phyloP scores from a whole-genome alignment of 2,888 invertebrate genomes.

The Pyrgus malvae region DNA sequence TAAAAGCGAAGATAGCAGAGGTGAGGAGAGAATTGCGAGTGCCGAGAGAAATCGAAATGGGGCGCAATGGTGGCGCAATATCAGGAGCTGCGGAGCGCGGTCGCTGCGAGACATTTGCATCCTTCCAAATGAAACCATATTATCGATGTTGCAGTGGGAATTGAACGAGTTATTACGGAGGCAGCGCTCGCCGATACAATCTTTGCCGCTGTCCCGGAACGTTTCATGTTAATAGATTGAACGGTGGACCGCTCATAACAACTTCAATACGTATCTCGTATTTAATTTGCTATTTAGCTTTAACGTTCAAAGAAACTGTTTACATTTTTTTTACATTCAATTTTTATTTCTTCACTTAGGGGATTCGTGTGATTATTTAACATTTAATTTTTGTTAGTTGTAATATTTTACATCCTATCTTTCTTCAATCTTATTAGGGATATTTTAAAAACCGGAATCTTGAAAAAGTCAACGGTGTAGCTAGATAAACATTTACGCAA shows the following conservation, averaged over 20 bases:
- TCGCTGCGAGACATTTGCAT: slow-evolving; percentile 67
- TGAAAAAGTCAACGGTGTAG: too few relatives aligned
- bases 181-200: slow-evolving; percentile 35
- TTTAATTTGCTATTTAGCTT: slow-evolving; percentile 21
- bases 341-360: slow-evolving; percentile 1
- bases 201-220: slow-evolving; percentile 24
- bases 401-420: too few relatives aligned
- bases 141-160: slow-evolving; percentile 59
- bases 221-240: slow-evolving; percentile 26
- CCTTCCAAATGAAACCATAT: slow-evolving; percentile 54
- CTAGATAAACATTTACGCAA: too few relatives aligned
- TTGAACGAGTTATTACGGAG: slow-evolving; percentile 54
- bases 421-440: too few relatives aligned
- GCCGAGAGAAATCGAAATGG: slow-evolving; percentile 32
- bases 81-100: slow-evolving; percentile 58
- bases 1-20: slow-evolving; percentile 65
- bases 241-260: slow-evolving; percentile 12
- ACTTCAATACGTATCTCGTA: slow-evolving; percentile 20
- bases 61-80: slow-evolving; percentile 56
- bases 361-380: background rate
- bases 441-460: too few relatives aligned
- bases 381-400: too few relatives aligned
- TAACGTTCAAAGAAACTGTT: slow-evolving; percentile 7
- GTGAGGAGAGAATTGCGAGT: slow-evolving; percentile 44
- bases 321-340: slow-evolving; percentile 1